phyloP scores from a whole-genome alignment of 2,888 invertebrate genomes.

The Apodemia hepburni region DNA sequence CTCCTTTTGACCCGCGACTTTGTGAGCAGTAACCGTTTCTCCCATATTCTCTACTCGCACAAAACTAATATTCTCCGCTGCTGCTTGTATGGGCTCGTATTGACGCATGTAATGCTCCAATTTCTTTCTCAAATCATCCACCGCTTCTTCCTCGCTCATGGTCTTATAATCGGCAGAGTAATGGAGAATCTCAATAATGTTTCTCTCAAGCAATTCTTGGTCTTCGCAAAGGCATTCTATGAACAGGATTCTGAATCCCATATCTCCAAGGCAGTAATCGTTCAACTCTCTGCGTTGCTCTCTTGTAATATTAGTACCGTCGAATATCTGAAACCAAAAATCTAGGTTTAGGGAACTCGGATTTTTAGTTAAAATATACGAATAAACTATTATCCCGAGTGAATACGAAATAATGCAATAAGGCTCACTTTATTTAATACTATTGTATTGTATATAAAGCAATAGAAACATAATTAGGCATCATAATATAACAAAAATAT shows the following conservation, averaged over 20 bases:
- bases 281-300: conserved; percentile 89
- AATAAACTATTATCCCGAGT: not conserved
- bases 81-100: conserved; percentile 89
- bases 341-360: not conserved
- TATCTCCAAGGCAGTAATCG: conserved; percentile 84
- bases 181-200: conserved; percentile 87
- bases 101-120: conserved; percentile 91
- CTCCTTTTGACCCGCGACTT: conserved; percentile 89
- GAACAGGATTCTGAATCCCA: conserved; percentile 93
- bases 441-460: too few relatives aligned
- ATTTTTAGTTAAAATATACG: not conserved
- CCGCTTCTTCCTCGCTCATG: conserved; percentile 88
- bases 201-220: conserved; percentile 65
- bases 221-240: conserved; percentile 96
- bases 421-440: too few relatives aligned
- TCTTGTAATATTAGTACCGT: conserved; percentile 94
- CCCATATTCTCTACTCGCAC: conserved; percentile 78
- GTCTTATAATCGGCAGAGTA: conserved; percentile 93
- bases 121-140: conserved; percentile 89
- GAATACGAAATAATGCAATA: too few relatives aligned
- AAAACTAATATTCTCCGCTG: conserved; percentile 74
- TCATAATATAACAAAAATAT: too few relatives aligned
- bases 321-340: conserved; percentile 85
- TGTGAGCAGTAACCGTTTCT: conserved; percentile 85
- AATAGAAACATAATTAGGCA: too few relatives aligned